Conservation (phyloP, 2,797 vertebrate species). For the Hoplostethus atlanticus region DNA sequence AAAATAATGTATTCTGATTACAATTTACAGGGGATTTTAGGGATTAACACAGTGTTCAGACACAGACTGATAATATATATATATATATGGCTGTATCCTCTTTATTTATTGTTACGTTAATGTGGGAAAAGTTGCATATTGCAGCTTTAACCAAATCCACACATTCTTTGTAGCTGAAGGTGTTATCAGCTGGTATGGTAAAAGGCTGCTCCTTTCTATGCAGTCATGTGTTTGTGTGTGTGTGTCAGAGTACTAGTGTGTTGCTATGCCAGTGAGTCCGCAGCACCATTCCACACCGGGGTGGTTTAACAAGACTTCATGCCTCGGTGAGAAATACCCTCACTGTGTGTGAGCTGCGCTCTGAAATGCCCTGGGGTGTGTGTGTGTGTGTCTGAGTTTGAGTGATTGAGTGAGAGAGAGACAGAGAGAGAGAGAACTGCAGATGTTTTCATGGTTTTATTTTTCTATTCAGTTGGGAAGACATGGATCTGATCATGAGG, state of each 20-base stretch:
- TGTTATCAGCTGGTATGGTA: too few relatives aligned
- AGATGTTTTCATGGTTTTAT: not conserved
- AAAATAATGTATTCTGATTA: too few relatives aligned
- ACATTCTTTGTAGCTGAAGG: too few relatives aligned
- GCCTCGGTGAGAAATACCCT: slow-evolving; percentile 66
- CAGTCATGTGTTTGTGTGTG: too few relatives aligned
- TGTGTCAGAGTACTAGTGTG: not conserved
- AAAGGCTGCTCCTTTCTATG: too few relatives aligned
- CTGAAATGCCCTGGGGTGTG: not conserved
- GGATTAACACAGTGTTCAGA: too few relatives aligned
- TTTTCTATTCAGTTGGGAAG: not conserved
- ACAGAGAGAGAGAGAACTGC: not conserved
- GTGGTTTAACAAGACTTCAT: slow-evolving; percentile 43
- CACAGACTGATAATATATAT: too few relatives aligned
- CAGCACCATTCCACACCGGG: slow-evolving; percentile 34
- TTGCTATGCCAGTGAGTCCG: slow-evolving; percentile 46
- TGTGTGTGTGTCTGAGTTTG: slow-evolving; percentile 17
- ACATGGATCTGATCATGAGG: not conserved
- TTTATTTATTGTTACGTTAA: too few relatives aligned
- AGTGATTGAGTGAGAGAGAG: not conserved
- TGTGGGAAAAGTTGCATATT: too few relatives aligned
- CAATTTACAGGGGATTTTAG: too few relatives aligned
- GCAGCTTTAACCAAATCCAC: too few relatives aligned
- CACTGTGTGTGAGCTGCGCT: slow-evolving; percentile 43
- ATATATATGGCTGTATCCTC: too few relatives aligned